Percentiles rank a stretch among this genome's conserved stretches.
These are phyloP conservation scores for Puma concolor DNA, from an alignment of 2,113 vertebrate species.

Conservation along the genomic window DNA sequence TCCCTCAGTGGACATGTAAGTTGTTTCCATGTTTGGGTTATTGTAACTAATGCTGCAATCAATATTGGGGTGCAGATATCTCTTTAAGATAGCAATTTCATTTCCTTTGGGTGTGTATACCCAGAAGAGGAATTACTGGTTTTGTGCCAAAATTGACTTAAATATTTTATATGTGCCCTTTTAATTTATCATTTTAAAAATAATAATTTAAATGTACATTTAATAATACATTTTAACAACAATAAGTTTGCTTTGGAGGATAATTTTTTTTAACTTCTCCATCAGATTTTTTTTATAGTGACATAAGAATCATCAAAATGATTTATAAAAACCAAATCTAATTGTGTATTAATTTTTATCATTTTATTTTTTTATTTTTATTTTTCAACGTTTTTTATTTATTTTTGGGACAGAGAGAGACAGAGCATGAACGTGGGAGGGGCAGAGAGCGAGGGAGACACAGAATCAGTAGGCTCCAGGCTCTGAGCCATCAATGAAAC, in stretches of 20 bases:
- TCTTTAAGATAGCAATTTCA: background rate
- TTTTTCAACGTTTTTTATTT: no score
- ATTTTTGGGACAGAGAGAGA: no score
- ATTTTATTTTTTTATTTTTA: no score
- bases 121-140: background rate
- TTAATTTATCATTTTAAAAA: background rate
- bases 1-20: background rate
- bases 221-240: background rate
- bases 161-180: background rate
- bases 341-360: background rate
- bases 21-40: background rate
- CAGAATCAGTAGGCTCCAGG: no score
- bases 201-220: background rate
- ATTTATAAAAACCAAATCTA: background rate
- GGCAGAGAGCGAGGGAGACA: no score
- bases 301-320: background rate
- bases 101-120: background rate
- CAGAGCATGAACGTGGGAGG: no score
- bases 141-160: background rate
- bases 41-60: background rate
- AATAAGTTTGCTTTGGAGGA: no score
- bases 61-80: fast-evolving
- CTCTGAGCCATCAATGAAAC: no score
- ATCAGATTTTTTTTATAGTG: background rate
- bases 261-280: background rate